phyloP scores from a whole-genome alignment of 2,113 vertebrate genomes.

The Dendropsophus ebraccatus region DNA sequence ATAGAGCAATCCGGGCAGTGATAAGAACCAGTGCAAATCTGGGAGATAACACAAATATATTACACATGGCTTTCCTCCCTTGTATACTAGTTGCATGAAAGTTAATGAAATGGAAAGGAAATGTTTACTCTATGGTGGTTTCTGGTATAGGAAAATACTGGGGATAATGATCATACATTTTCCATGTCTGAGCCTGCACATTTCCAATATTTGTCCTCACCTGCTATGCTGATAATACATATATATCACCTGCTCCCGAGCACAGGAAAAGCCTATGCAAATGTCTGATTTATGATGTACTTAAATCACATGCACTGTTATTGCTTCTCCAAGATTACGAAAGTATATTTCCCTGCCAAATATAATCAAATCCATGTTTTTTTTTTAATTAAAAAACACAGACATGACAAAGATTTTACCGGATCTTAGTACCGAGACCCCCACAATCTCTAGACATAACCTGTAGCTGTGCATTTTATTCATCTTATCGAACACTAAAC shows the following conservation, averaged over 20 bases:
- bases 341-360: neutral
- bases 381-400: neutral
- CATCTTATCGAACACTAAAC: too few relatives aligned
- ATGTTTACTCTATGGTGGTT: neutral
- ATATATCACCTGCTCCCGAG: neutral
- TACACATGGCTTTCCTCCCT: neutral
- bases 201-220: neutral
- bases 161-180: neutral
- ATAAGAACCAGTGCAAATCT: neutral
- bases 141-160: neutral
- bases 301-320: neutral
- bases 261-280: neutral
- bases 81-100: neutral
- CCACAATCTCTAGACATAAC: too few relatives aligned
- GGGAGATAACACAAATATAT: neutral
- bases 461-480: too few relatives aligned
- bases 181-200: neutral
- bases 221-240: neutral
- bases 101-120: neutral
- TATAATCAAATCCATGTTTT: neutral
- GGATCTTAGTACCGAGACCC: too few relatives aligned
- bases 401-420: too few relatives aligned
- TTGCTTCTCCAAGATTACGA: neutral
- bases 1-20: neutral
- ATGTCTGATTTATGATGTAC: neutral